These are phyloP conservation scores for Ahaetulla prasina DNA, from an alignment of 2,113 vertebrate species.

Conservation along the genomic window DNA sequence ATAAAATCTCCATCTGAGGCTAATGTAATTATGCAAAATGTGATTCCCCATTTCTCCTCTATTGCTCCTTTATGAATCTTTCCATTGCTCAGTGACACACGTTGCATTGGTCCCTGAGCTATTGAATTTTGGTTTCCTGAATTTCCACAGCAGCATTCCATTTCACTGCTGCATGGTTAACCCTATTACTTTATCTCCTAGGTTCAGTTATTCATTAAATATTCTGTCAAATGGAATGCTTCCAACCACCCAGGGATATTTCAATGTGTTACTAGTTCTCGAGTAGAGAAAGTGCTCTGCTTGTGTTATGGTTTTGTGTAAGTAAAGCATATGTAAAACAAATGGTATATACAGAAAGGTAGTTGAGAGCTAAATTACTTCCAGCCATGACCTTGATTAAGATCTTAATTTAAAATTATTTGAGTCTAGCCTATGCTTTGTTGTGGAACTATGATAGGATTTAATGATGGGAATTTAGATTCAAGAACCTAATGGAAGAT, in stretches of 20 bases:
- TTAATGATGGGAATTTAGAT: background rate
- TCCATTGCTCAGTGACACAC: background rate
- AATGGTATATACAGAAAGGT: background rate
- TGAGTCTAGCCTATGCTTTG: background rate
- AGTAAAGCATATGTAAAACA: background rate
- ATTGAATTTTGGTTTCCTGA: background rate
- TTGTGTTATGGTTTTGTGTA: background rate
- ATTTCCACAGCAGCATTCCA: background rate
- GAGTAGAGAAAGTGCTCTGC: background rate
- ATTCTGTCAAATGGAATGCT: background rate
- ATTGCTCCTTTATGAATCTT: background rate
- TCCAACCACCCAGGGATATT: background rate
- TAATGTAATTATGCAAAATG: background rate
- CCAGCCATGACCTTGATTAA: background rate
- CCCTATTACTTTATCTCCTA: background rate
- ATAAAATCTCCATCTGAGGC: background rate
- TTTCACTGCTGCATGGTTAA: background rate
- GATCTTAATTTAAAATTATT: background rate
- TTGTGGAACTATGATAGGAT: background rate
- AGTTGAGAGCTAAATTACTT: background rate
- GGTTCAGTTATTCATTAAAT: background rate
- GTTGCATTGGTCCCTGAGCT: background rate
- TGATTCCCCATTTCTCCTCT: background rate
- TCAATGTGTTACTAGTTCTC: background rate
- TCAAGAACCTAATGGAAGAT: background rate